phyloP scores from a whole-genome alignment of 2,888 invertebrate genomes.

The Diarsia rubi region DNA sequence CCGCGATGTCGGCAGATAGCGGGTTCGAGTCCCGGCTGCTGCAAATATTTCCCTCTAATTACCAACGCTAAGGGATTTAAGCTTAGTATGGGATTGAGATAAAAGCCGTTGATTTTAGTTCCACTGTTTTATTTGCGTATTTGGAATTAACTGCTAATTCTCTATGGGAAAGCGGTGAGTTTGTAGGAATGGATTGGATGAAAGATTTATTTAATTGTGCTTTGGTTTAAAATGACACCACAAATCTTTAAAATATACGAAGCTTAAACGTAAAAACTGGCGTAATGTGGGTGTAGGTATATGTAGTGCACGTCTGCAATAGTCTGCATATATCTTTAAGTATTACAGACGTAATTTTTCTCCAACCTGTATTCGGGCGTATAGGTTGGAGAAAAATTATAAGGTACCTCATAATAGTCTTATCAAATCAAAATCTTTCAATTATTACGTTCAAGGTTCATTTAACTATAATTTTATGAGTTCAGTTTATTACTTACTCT shows the following conservation, averaged over 20 bases:
- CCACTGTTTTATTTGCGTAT: constrained; percentile 61
- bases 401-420: neutral
- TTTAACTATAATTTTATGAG: constrained; percentile 17
- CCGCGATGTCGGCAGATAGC: constrained; percentile 85
- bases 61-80: constrained; percentile 72
- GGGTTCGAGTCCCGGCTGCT: constrained; percentile 75
- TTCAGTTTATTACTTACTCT: constrained; percentile 12
- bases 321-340: too few relatives aligned
- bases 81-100: constrained; percentile 67
- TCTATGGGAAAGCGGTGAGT: constrained; percentile 8
- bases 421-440: neutral
- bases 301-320: too few relatives aligned
- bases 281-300: too few relatives aligned
- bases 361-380: too few relatives aligned
- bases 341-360: too few relatives aligned
- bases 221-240: neutral
- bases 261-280: too few relatives aligned
- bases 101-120: constrained; percentile 64
- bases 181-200: constrained; percentile 6
- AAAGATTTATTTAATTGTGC: constrained; percentile 16
- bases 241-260: neutral
- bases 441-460: constrained; percentile 3
- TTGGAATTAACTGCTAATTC: constrained; percentile 59
- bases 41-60: constrained; percentile 85
- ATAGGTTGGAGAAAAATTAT: too few relatives aligned